phyloP scores from a whole-genome alignment of 2,113 vertebrate species.

The Larimichthys polyactis region DNA sequence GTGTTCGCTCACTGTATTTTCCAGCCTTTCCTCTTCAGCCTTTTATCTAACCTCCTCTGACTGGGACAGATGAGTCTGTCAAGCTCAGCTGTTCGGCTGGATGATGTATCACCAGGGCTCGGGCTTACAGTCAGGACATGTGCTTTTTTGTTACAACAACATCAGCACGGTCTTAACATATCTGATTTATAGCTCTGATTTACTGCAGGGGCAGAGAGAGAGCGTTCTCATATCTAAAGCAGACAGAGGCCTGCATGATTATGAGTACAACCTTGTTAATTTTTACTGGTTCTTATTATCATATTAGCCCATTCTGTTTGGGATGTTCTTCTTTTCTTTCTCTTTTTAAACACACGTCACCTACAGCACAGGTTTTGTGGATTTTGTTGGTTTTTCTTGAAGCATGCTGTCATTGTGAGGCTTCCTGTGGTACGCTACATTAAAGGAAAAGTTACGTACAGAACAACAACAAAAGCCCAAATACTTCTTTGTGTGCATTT shows the following conservation, averaged over 20 bases:
- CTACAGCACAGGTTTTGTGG: not conserved
- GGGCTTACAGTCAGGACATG: constrained; percentile 60
- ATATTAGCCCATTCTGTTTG: not conserved
- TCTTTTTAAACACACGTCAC: not conserved
- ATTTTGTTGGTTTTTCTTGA: not conserved
- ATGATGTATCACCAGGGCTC: constrained; percentile 68
- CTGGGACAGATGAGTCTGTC: constrained; percentile 69
- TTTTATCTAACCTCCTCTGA: constrained; percentile 39
- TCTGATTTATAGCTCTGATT: constrained; percentile 63
- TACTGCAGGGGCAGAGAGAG: constrained; percentile 14
- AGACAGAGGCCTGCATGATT: constrained; percentile 20
- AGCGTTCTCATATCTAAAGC: constrained; percentile 36
- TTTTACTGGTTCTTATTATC: constrained; percentile 1
- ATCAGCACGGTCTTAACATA: constrained; percentile 41
- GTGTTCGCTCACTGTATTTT: constrained; percentile 25
- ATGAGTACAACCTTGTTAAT: not conserved
- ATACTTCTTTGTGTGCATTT: not conserved
- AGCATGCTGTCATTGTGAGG: not conserved
- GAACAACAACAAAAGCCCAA: not conserved
- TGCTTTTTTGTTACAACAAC: constrained; percentile 68
- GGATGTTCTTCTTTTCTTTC: not conserved
- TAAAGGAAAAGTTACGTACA: not conserved
- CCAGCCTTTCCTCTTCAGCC: constrained; percentile 10
- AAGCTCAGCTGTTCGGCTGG: constrained; percentile 71
- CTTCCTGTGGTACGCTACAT: not conserved